A percentile compares a stretch with the other conserved stretches of the same genome.
Conservation (phyloP, 1,140 invertebrate species). For the Polyergus mexicanus region DNA sequence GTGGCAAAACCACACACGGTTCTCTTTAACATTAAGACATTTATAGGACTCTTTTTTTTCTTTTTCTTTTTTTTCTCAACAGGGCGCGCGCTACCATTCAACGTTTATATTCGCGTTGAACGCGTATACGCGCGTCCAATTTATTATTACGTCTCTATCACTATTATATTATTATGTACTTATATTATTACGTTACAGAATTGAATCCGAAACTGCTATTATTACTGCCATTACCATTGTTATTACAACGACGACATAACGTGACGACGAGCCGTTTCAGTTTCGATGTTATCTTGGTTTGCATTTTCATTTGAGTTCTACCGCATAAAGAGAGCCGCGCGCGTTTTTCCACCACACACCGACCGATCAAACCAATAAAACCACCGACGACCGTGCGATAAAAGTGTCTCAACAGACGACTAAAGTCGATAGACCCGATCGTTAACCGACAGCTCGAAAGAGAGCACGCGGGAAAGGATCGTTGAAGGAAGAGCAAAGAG, state of each 20-base stretch:
- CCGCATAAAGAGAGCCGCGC: conserved; percentile 30
- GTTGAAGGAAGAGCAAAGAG: conserved; percentile 39
- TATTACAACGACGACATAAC: conserved; percentile 26
- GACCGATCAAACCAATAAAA: conserved; percentile 13
- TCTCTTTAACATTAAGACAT: conserved; percentile 36
- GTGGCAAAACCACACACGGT: conserved; percentile 48
- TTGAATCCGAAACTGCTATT: conserved; percentile 2
- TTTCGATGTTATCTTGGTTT: conserved; percentile 71
- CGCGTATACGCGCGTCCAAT: conserved; percentile 16
- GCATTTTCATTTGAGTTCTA: conserved; percentile 76
- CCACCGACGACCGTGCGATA: conserved; percentile 35
- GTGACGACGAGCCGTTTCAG: conserved; percentile 29
- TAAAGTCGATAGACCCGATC: conserved; percentile 32
- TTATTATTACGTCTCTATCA: not conserved
- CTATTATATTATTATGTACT: not conserved
- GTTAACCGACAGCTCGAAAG: conserved; percentile 22
- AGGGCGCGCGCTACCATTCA: conserved; percentile 1
- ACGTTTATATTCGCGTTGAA: conserved; percentile 31
- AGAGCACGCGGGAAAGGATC: conserved; percentile 18
- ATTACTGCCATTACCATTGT: conserved; percentile 4
- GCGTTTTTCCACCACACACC: conserved; percentile 16
- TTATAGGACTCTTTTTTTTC: conserved; percentile 35
- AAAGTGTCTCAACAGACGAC: conserved; percentile 36
- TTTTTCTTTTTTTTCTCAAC: conserved; percentile 20
- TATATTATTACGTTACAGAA: conserved; percentile 13